These are phyloP conservation scores for Prosapia bicincta DNA, from an alignment of 2,888 invertebrate genomes.

Conservation along the genomic window DNA sequence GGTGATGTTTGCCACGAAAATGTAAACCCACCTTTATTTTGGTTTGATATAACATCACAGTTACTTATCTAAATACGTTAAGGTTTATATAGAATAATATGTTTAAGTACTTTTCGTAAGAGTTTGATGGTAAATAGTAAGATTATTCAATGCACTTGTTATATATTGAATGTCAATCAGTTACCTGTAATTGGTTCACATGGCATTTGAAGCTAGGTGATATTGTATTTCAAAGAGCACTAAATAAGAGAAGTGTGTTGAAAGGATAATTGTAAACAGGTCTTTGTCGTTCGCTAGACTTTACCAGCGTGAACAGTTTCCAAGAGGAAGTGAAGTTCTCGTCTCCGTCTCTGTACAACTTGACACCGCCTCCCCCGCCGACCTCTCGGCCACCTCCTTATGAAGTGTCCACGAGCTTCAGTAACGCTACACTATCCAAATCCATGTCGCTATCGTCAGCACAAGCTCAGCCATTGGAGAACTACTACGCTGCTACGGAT, in stretches of 20 bases:
- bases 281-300: constrained; percentile 46
- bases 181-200: too few species aligned
- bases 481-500: constrained; percentile 76
- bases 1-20: too few species aligned
- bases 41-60: too few species aligned
- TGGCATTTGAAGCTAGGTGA: too few species aligned
- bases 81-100: too few species aligned
- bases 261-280: constrained; percentile 29
- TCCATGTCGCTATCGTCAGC: constrained; percentile 38
- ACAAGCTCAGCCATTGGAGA: constrained; percentile 49
- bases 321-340: constrained; percentile 54
- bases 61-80: too few species aligned
- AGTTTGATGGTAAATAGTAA: too few species aligned
- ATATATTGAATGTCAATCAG: too few species aligned
- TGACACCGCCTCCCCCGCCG: constrained; percentile 52
- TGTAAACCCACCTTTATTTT: too few species aligned
- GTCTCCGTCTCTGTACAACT: constrained; percentile 53
- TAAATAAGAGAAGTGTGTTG: background rate
- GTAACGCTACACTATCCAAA: constrained; percentile 39
- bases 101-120: too few species aligned
- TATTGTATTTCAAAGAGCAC: background rate
- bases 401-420: constrained; percentile 44
- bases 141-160: too few species aligned
- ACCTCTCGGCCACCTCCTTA: constrained; percentile 49
- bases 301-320: constrained; percentile 55